A percentile compares a stretch with the other conserved stretches of the same genome.
phyloP scores from a whole-genome alignment of 2,888 invertebrate species.

The Andricus quercusramuli region DNA sequence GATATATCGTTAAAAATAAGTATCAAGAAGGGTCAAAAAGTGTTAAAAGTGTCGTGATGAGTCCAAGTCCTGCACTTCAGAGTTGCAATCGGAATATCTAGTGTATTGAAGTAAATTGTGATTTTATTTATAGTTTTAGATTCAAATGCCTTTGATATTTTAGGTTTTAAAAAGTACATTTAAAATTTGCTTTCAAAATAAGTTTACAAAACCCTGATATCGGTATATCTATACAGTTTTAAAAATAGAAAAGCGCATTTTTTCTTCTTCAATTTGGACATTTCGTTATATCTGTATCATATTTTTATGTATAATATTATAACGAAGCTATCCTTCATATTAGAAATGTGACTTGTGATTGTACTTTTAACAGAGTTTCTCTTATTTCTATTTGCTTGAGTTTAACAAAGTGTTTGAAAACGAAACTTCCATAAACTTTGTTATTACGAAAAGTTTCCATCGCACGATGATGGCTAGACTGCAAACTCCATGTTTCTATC shows the following conservation, averaged over 20 bases:
- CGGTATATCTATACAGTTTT: not conserved
- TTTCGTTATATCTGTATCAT: not conserved
- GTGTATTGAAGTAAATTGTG: not conserved
- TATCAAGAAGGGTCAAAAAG: no score
- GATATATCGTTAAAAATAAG: no score
- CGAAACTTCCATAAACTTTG: constrained; percentile 27
- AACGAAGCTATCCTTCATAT: not conserved
- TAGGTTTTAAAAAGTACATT: no score
- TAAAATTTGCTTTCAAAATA: not conserved
- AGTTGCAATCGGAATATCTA: not conserved
- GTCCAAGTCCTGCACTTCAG: not conserved
- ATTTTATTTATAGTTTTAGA: not conserved
- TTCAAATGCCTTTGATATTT: not conserved
- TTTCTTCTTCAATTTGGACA: not conserved
- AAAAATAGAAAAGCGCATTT: no score
- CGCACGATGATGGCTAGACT: constrained; percentile 37
- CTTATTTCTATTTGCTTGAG: constrained; percentile 28
- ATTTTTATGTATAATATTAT: not conserved
- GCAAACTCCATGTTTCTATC: constrained; percentile 22
- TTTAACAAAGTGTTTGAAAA: constrained; percentile 29
- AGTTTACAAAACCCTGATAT: not conserved
- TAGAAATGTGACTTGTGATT: constrained; percentile 1
- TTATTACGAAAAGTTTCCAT: constrained; percentile 40
- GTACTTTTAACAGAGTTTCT: not conserved
- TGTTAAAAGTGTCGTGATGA: no score